A percentile compares a stretch with the other conserved stretches of the same genome.
These are phyloP conservation scores for Lepidocyrtoides sp. DNA, from an alignment of 2,888 invertebrate genomes.

Conservation along the genomic window DNA sequence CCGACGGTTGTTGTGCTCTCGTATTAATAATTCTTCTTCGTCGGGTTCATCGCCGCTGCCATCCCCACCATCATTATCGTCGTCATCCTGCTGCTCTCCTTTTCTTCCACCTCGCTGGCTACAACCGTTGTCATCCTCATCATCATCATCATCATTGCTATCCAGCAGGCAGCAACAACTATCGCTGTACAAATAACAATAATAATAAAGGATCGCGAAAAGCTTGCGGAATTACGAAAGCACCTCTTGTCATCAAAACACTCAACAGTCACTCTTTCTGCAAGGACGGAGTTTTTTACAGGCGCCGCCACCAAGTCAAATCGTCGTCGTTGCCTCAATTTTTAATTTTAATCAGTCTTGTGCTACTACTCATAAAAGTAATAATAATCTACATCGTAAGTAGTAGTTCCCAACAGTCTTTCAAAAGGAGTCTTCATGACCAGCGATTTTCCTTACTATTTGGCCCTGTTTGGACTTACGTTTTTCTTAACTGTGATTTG, in stretches of 20 bases:
- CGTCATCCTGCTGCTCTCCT: background rate
- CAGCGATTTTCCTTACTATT: constrained; percentile 84
- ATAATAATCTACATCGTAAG: constrained; percentile 52
- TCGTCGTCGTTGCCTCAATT: constrained; percentile 28
- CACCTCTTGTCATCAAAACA: background rate
- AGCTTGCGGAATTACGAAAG: background rate
- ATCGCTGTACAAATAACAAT: background rate
- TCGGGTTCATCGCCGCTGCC: background rate
- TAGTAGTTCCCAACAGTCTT: constrained; percentile 75
- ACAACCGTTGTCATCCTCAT: too few species aligned
- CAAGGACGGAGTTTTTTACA: background rate
- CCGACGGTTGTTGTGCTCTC: constrained; percentile 6
- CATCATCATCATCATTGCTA: background rate
- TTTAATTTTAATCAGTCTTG: constrained; percentile 26
- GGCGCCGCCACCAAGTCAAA: background rate
- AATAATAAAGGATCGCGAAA: background rate
- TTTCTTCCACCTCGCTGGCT: too few species aligned
- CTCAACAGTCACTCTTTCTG: background rate
- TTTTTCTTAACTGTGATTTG: constrained; percentile 85
- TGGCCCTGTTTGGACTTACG: constrained; percentile 85
- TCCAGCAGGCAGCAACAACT: background rate
- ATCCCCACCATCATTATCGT: background rate
- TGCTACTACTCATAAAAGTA: constrained; percentile 29
- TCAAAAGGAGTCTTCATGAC: constrained; percentile 83
- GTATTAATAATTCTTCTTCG: constrained; percentile 36